Conservation (phyloP, 2,113 vertebrate species). For the Bagarius yarrelli region DNA sequence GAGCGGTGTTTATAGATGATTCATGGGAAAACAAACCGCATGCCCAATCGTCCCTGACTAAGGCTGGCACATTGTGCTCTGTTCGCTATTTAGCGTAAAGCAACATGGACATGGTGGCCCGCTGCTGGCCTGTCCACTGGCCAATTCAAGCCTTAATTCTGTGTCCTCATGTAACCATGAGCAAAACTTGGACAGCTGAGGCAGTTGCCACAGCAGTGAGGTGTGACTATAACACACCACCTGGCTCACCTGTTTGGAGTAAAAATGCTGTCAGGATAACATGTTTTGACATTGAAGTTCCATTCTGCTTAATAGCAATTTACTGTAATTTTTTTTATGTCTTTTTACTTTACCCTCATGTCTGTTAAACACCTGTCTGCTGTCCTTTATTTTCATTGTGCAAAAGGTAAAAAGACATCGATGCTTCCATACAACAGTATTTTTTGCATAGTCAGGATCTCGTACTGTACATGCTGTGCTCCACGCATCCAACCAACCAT, state of each 20-base stretch:
- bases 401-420: background rate
- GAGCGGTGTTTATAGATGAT: constrained; percentile 64
- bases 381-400: constrained; percentile 47
- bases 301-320: constrained; percentile 27
- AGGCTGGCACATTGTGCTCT: constrained; percentile 53
- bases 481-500: background rate
- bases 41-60: constrained; percentile 57
- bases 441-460: background rate
- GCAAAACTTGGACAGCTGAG: constrained; percentile 38
- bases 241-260: constrained; percentile 39
- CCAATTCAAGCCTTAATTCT: constrained; percentile 22
- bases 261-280: constrained; percentile 32
- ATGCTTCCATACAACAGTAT: background rate
- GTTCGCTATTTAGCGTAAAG: constrained; percentile 58
- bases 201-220: constrained; percentile 24
- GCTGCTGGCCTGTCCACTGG: constrained; percentile 14
- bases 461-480: background rate
- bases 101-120: constrained; percentile 53
- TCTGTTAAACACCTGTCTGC: constrained; percentile 50
- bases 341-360: constrained; percentile 11
- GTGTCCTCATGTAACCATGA: constrained; percentile 30
- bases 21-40: constrained; percentile 66
- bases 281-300: constrained; percentile 37
- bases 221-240: constrained; percentile 37
- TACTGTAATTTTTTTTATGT: constrained; percentile 24